These are phyloP conservation scores for Euglossa dilemma DNA, from an alignment of 1,140 invertebrate genomes.

Conservation along the genomic window DNA sequence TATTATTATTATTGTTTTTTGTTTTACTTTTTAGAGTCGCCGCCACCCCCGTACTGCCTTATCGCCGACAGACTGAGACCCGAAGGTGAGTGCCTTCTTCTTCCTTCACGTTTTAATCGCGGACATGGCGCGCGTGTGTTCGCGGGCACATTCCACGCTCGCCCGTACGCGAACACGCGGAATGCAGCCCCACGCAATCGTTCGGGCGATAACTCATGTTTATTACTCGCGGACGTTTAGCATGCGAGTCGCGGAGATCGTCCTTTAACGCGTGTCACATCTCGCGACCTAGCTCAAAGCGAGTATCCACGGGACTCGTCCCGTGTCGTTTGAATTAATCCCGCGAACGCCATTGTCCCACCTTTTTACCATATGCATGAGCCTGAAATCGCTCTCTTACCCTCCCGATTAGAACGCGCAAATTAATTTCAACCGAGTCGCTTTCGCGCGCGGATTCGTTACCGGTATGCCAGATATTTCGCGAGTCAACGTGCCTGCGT, in stretches of 20 bases:
- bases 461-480: no score
- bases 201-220: conserved; percentile 59
- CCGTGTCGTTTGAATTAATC: background rate
- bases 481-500: no score
- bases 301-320: background rate
- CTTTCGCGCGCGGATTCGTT: no score
- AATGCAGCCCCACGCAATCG: conserved; percentile 41
- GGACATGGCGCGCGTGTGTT: background rate
- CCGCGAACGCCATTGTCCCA: background rate
- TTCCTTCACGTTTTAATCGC: conserved; percentile 17
- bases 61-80: conserved; percentile 87
- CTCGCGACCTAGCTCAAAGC: conserved; percentile 50
- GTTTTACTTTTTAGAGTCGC: conserved; percentile 87
- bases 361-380: background rate
- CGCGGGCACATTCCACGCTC: background rate
- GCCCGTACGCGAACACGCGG: background rate
- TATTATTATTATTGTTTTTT: background rate
- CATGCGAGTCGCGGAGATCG: conserved; percentile 40
- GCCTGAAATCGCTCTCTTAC: background rate
- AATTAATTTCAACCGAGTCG: no score
- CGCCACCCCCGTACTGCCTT: conserved; percentile 88
- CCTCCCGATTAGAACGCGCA: no score
- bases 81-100: conserved; percentile 83
- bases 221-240: conserved; percentile 60
- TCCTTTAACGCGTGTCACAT: conserved; percentile 45